Evolutionary conservation across 1,140 invertebrate genomes (phyloP), one percentile per base, ranked within the genome.

Genomic region (Cryptotermes secundus): DNA sequence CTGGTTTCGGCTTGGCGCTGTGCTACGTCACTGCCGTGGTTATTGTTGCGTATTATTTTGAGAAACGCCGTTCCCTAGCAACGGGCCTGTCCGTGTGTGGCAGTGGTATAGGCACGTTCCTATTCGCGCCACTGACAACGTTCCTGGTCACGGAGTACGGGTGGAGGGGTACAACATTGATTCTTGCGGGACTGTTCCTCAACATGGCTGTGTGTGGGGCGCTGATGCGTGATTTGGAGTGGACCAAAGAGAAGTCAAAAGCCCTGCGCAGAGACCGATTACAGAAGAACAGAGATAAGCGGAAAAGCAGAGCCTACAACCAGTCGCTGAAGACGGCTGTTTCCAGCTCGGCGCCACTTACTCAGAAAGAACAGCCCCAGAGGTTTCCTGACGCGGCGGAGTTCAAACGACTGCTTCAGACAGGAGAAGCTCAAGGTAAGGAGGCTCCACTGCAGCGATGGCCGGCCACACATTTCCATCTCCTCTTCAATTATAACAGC

Each of bases 41-140:
- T 0, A 97, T 97, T 86, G 97, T 99, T 6, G 97, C 97, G 2
- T 98, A 98, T 88, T 99, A 99, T 89, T 99, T 99, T 89, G 97
- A 99, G 87, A 96, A 96, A 87, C 95, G 93, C 87, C 90, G 97
- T 82, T 98, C 97, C 0, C 93, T 99, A 79, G 98, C 98, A 0
- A 99, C 97, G 0, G 98, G 85, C 0, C 91, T 99, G 35, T 96
- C 97, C 0, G 97, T 98, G 1, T 97, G 96, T 88, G 97, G 97
- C 0, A 96, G 95, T 87, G 96, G 96, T 14, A 95, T 96, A 79
- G 95, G 97, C 2, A 98, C 97, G 0, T 97, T 98, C 88, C 93
- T 98, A 82, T 97, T 98, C 89, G 95, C 97, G 1, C 97, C 97
- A 0, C 87, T 98, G n/a, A 96, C 94, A 2, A 93, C 96, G 85